Evolutionary conservation across 2,113 vertebrate species (phyloP).

Genomic region (Speoplatyrhinus poulsoni): DNA sequence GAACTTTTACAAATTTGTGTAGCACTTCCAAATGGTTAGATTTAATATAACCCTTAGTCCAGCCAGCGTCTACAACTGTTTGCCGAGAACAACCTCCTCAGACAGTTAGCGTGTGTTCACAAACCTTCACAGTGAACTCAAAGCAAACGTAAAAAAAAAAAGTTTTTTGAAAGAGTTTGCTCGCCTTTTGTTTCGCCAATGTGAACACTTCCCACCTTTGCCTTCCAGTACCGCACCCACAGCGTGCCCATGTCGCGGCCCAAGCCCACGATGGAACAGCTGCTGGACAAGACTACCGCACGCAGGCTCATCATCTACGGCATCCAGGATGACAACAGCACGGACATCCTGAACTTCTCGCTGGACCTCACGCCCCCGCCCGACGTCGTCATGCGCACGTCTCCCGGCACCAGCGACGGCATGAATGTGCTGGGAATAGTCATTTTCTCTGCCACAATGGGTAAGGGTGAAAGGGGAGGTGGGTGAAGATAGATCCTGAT

Average conservation of each 20-base stretch:
- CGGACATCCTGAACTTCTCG: slow-evolving; percentile 88
- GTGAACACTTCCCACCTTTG: slow-evolving; percentile 4
- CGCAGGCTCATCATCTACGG: slow-evolving; percentile 85
- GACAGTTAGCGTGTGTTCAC: too few species aligned
- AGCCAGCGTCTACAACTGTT: too few species aligned
- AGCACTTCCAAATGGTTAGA: too few species aligned
- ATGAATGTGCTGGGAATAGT: slow-evolving; percentile 99
- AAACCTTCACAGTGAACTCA: too few species aligned
- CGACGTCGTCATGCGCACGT: slow-evolving; percentile 89
- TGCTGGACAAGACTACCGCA: slow-evolving; percentile 78
- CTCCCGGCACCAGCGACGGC: slow-evolving; percentile 91
- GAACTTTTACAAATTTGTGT: too few species aligned
- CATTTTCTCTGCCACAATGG: slow-evolving; percentile 98
- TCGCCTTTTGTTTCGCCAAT: too few species aligned
- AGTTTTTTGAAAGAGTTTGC: too few species aligned
- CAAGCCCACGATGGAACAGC: slow-evolving; percentile 73
- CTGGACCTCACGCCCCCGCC: slow-evolving; percentile 93
- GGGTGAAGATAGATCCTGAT: too few species aligned
- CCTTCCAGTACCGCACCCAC: slow-evolving; percentile 89
- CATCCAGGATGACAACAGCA: slow-evolving; percentile 91
- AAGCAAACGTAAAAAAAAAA: too few species aligned
- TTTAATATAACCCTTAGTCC: too few species aligned
- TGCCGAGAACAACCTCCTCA: too few species aligned
- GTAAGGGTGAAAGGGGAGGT: slow-evolving; percentile 59
- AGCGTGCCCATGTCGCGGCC: slow-evolving; percentile 84